Percentiles rank a stretch among this genome's conserved stretches.
Evolutionary conservation across 2,888 invertebrate species (phyloP).

Genomic region (Anodontia alba): DNA sequence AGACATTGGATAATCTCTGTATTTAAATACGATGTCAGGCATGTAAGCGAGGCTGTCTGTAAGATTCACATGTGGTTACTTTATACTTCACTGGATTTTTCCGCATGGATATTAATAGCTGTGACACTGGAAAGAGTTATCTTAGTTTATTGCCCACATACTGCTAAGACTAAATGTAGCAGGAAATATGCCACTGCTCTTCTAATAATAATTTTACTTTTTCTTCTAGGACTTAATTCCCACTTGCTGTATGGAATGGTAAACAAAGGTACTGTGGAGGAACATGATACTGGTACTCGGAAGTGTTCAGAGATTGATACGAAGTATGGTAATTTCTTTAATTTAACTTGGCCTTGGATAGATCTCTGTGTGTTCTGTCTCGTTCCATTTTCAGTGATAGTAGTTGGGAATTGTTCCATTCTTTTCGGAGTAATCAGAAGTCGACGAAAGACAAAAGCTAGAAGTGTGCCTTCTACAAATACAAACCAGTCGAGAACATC

Average conservation of each 20-base stretch:
- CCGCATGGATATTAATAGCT: constrained; percentile 79
- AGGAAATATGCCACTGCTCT: constrained; percentile 47
- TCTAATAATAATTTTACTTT: constrained; percentile 48
- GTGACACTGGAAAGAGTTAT: constrained; percentile 77
- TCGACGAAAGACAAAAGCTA: constrained; percentile 40
- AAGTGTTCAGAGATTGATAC: constrained; percentile 47
- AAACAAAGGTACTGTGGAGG: constrained; percentile 18
- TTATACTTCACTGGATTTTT: constrained; percentile 73
- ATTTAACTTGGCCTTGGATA: constrained; percentile 75
- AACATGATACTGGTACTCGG: neutral
- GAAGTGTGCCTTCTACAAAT: neutral
- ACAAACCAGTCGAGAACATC: neutral
- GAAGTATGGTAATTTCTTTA: constrained; percentile 58
- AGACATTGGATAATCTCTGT: constrained; percentile 67
- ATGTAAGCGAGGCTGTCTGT: constrained; percentile 55
- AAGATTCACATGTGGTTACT: constrained; percentile 73
- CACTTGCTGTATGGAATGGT: constrained; percentile 70
- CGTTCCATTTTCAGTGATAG: constrained; percentile 72
- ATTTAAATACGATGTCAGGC: constrained; percentile 64
- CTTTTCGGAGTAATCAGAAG: constrained; percentile 65
- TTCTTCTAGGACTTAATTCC: constrained; percentile 65
- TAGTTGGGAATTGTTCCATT: constrained; percentile 74
- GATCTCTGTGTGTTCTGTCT: constrained; percentile 74
- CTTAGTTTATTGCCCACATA: constrained; percentile 73
- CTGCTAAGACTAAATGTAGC: constrained; percentile 66